These are phyloP conservation scores for Caenorhabditis auriculariae DNA, from an alignment of 2,888 invertebrate genomes.

Conservation along the genomic window DNA sequence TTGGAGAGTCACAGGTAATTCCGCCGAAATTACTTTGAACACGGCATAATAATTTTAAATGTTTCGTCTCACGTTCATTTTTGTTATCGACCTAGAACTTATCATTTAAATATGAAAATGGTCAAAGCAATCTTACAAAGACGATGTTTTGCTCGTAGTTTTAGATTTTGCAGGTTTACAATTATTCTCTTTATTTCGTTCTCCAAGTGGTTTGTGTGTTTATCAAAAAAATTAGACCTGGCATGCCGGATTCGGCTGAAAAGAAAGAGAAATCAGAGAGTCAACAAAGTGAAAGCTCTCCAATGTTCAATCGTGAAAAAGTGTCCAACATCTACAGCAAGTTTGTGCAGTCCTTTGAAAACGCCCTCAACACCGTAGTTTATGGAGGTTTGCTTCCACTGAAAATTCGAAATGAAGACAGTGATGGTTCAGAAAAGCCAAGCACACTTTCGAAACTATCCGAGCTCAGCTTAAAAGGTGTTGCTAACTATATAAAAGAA, in stretches of 20 bases:
- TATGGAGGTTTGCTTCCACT: neutral
- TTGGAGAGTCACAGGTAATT: no score
- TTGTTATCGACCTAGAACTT: no score
- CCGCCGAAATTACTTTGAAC: no score
- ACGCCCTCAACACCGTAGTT: conserved; percentile 20
- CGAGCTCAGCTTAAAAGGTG: conserved; percentile 35
- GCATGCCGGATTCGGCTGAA: neutral
- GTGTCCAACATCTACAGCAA: conserved; percentile 21
- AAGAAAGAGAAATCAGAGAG: neutral
- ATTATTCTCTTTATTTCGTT: no score
- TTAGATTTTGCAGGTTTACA: no score
- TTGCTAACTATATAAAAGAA: conserved; percentile 43
- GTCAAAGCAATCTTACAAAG: no score
- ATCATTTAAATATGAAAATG: no score
- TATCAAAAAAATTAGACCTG: no score
- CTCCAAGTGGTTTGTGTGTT: no score
- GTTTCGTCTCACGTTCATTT: no score
- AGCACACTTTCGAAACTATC: conserved; percentile 1
- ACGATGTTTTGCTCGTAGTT: no score
- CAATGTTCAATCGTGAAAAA: neutral
- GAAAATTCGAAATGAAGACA: neutral
- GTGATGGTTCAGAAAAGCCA: neutral
- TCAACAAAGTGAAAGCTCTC: neutral
- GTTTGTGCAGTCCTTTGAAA: conserved; percentile 36
- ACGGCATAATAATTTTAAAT: no score